Percentiles rank a stretch among this genome's conserved stretches.
Evolutionary conservation across 2,888 invertebrate genomes (phyloP).

Genomic region (Octodonta nipae): DNA sequence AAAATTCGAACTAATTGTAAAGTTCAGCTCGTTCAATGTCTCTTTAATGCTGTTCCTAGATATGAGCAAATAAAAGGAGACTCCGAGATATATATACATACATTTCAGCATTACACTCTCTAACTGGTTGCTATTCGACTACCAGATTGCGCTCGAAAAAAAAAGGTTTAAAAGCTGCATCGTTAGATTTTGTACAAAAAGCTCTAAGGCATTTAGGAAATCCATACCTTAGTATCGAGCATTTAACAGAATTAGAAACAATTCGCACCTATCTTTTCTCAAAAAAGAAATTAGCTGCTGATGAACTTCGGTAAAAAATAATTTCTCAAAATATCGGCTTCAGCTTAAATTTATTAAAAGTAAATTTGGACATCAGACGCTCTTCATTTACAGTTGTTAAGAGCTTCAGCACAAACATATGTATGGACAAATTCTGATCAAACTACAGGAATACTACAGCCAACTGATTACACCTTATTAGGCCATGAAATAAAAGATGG

Average conservation of each 20-base stretch:
- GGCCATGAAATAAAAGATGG: slow-evolving; percentile 14
- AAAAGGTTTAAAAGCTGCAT: slow-evolving; percentile 12
- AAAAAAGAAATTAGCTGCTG: slow-evolving; percentile 6
- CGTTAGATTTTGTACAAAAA: slow-evolving; percentile 15
- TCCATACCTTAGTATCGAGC: slow-evolving; percentile 5
- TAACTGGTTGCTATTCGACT: slow-evolving; percentile 3
- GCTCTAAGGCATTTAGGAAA: slow-evolving; percentile 13
- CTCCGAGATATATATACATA: slow-evolving; percentile 1
- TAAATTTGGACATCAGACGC: slow-evolving; percentile 19
- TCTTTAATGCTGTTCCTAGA: no score
- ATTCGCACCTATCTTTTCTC: slow-evolving; percentile 5
- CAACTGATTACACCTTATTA: slow-evolving; percentile 18
- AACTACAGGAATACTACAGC: slow-evolving; percentile 15
- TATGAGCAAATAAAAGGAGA: no score
- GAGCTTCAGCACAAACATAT: slow-evolving; percentile 18
- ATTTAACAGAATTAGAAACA: neutral
- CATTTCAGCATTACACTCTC: slow-evolving; percentile 2
- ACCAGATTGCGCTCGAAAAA: slow-evolving; percentile 3
- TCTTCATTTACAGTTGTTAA: no score
- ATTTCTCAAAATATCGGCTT: slow-evolving; percentile 17
- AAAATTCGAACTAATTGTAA: no score
- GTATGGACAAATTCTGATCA: slow-evolving; percentile 17
- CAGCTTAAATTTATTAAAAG: slow-evolving; percentile 12
- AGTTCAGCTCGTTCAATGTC: no score
- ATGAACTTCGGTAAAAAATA: slow-evolving; percentile 8